Conservation (phyloP, 1,140 invertebrate species). For the Laodelphax striatellus region DNA sequence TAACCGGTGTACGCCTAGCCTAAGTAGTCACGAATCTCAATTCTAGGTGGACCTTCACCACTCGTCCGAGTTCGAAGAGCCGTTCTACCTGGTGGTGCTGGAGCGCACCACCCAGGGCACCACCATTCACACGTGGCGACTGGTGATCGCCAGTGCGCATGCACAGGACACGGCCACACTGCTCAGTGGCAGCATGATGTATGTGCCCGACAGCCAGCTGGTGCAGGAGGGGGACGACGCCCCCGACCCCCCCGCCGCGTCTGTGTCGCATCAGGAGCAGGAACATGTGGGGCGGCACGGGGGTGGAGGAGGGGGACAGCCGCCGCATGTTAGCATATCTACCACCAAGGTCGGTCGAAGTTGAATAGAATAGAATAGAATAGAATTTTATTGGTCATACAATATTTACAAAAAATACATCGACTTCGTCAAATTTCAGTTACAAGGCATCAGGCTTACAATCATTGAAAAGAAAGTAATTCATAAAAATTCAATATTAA, state of each 20-base stretch:
- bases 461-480: too few relatives aligned
- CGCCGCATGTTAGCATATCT: slow-evolving; percentile 47
- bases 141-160: slow-evolving; percentile 73
- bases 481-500: too few relatives aligned
- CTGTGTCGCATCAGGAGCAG: too few relatives aligned
- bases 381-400: too few relatives aligned
- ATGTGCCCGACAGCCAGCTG: slow-evolving; percentile 79
- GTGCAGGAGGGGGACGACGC: slow-evolving; percentile 66
- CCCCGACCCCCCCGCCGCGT: too few relatives aligned
- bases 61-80: slow-evolving; percentile 78
- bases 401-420: too few relatives aligned
- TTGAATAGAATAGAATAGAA: too few relatives aligned
- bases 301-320: slow-evolving; percentile 25
- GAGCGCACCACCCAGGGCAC: slow-evolving; percentile 73
- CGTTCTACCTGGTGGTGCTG: slow-evolving; percentile 88
- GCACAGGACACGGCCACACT: too few relatives aligned
- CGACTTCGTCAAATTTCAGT: too few relatives aligned
- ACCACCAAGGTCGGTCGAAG: slow-evolving; percentile 43
- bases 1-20: too few relatives aligned
- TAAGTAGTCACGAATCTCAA: too few relatives aligned
- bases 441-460: too few relatives aligned
- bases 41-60: slow-evolving; percentile 84
- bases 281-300: slow-evolving; percentile 8
- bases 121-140: slow-evolving; percentile 92
- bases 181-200: slow-evolving; percentile 62